Base-by-base conservation (phyloP, 2,888 invertebrate species). In the Sesia bembeciformis region DNA sequence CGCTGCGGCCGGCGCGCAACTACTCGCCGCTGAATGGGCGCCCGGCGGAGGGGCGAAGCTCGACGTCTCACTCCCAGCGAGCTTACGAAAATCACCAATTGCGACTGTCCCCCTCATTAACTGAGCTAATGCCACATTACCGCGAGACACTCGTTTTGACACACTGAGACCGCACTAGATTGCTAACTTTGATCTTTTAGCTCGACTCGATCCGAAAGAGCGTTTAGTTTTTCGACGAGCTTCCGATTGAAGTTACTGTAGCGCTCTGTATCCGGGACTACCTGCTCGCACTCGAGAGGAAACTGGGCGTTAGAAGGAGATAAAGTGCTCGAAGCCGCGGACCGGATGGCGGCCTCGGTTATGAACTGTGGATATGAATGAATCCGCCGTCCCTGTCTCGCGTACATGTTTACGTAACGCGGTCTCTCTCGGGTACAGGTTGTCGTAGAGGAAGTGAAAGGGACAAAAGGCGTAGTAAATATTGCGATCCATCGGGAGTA, bases 361-460 rank as follows among this genome's bases (percentile, higher is more conserved):
- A 89, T 89, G 23, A 23, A 23, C 23, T 23, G 23, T 23, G 23
- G 23, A 1, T 23, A 23, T 23, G 89, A 89, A 89, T 89, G 89
- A 88, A 89, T 89, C 79, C 64, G 68, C 78, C 66, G 72, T 89
- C 89, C 78, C 68, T 74, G 70, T 88, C 81, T 65, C 56, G 61
- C 80, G 56, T 58, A 61, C 60, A 60, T 63, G 62, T 68, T 69
- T 63, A 65, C 69, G 68, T 74, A 70, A 63, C 65, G 63, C 57
- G 60, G 70, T 84, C 84, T 81, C 85, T 68, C 70, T 84, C 79
- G 64, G 60, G 62, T 79, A 66, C 85, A 84, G 82, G 88, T 87
- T 87, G 88, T 84, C 86, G 78, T 81, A 79, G 80, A 88, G 89
- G 89, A 88, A 89, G 89, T 87, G 89, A 89, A 87, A 88, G 89